Base-by-base conservation (phyloP, 2,797 vertebrate species). In the Notamacropus eugenii region DNA sequence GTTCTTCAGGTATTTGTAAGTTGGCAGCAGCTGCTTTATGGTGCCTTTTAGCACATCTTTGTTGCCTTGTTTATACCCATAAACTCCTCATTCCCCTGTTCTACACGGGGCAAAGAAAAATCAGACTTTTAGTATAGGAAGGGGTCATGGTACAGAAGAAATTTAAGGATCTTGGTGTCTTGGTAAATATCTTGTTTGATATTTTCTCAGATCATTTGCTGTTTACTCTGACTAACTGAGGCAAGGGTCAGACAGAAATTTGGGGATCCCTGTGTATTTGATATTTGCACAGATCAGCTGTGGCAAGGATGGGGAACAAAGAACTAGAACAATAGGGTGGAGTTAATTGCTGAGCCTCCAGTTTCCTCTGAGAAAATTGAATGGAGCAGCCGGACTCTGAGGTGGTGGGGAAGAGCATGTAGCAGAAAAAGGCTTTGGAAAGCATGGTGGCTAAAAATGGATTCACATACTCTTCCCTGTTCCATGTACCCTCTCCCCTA, bases 91-190 rank as follows among this genome's bases (percentile, higher is more conserved):
- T 93, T 2, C 6, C 27, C 11, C n/a, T 56, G 31, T 55, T 14
- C 19, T 31, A 94, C 31, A 40, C 54, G 29, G 91, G 14, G 57
- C 92, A 90, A 59, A 92, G 31, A 91, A 59, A 94, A 55, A 93
- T 40, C 40, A 91, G 0, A 54, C 90, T 93, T 59, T 93, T 91
- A 14, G 90, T 24, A 5, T 24, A 19, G 58, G 34, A 91, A 93
- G 91, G 54, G 46, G 95, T 92, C 46, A 2, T 93, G 40, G 22
- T 74, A 90, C 2, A 19, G 27, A 87, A 87, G 24, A 46, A 87
- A 27, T 11, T 46, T 87, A 87, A 87, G 74, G 74, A 0, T 46
- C 40, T 50, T 52, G 52, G 52, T 52, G 52, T 52, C 52, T 52
- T 52, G 52, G 5, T 52, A 52, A 52, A 52, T 52, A 1, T 46